phyloP scores from a whole-genome alignment of 2,797 vertebrate genomes.

The Danio kyathit region DNA sequence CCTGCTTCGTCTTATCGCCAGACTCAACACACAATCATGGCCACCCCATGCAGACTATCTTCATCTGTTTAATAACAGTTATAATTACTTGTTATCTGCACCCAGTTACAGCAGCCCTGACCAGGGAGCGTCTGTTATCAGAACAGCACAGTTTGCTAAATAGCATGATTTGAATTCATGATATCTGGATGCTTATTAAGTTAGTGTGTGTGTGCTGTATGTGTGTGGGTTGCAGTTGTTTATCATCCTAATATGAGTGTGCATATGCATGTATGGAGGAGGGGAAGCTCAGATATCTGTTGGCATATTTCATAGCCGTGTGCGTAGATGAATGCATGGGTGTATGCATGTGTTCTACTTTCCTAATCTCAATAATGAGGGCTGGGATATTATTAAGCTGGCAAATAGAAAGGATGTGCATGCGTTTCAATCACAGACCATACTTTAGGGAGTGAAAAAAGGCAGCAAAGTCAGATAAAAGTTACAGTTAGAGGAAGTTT shows the following conservation, averaged over 20 bases:
- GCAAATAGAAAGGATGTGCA: slow-evolving; percentile 6
- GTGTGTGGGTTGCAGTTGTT: slow-evolving; percentile 4
- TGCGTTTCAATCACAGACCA: neutral
- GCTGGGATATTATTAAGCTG: slow-evolving; percentile 10
- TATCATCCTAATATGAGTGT: slow-evolving; percentile 11
- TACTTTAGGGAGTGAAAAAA: neutral
- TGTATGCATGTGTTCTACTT: slow-evolving; percentile 12
- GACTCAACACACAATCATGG: slow-evolving; percentile 11
- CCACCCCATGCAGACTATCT: slow-evolving; percentile 34
- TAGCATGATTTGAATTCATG: slow-evolving; percentile 39
- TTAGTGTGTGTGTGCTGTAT: neutral
- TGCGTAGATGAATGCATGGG: neutral
- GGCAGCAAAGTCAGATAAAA: neutral
- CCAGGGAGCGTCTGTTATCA: slow-evolving; percentile 34
- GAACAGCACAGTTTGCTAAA: slow-evolving; percentile 32
- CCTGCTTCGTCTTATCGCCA: slow-evolving; percentile 5
- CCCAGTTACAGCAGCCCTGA: neutral
- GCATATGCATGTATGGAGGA: neutral
- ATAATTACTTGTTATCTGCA: slow-evolving; percentile 49
- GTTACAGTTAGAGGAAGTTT: neutral
- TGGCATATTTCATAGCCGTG: neutral
- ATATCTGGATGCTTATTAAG: slow-evolving; percentile 35
- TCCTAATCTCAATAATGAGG: slow-evolving; percentile 36
- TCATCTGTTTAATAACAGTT: slow-evolving; percentile 48
- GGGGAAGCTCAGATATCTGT: neutral